Conservation (phyloP, 2,113 vertebrate species). For the Elachura formosa region DNA sequence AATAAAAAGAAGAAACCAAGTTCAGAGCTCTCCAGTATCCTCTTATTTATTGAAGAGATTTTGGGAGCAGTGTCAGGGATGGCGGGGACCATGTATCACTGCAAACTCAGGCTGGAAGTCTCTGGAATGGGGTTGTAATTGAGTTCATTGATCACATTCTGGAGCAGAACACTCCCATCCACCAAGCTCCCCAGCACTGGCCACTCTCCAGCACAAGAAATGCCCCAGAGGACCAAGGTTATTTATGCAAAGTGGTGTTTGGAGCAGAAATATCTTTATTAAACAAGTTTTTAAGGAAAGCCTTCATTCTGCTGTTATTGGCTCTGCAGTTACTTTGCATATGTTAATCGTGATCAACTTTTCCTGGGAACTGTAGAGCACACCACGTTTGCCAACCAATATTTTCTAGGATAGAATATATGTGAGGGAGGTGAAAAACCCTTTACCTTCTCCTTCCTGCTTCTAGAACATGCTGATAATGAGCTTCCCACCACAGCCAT, state of each 20-base stretch:
- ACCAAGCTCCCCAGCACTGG: neutral
- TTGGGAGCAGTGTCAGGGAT: slow-evolving; percentile 73
- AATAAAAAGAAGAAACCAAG: neutral
- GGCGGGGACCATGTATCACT: slow-evolving; percentile 74
- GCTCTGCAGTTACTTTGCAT: neutral
- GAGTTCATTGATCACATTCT: slow-evolving; percentile 88
- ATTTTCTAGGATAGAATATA: neutral
- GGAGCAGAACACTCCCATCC: neutral
- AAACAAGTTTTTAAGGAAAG: neutral
- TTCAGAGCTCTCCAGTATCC: slow-evolving; percentile 40
- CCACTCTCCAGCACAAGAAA: slow-evolving; percentile 34
- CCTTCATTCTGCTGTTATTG: neutral
- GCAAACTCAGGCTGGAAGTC: slow-evolving; percentile 66
- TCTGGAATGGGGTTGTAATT: slow-evolving; percentile 80
- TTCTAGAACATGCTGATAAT: accelerated
- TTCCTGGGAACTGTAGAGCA: neutral
- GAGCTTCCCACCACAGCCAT: neutral
- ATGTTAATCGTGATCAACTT: neutral
- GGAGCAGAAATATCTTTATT: neutral
- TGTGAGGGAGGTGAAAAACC: neutral
- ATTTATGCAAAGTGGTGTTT: neutral
- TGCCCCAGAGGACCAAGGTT: neutral
- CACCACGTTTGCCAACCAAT: accelerated
- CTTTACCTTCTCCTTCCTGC: neutral
- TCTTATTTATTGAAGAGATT: slow-evolving; percentile 81